Conservation (phyloP, 2,113 vertebrate genomes). For the Polyodon spathula region DNA sequence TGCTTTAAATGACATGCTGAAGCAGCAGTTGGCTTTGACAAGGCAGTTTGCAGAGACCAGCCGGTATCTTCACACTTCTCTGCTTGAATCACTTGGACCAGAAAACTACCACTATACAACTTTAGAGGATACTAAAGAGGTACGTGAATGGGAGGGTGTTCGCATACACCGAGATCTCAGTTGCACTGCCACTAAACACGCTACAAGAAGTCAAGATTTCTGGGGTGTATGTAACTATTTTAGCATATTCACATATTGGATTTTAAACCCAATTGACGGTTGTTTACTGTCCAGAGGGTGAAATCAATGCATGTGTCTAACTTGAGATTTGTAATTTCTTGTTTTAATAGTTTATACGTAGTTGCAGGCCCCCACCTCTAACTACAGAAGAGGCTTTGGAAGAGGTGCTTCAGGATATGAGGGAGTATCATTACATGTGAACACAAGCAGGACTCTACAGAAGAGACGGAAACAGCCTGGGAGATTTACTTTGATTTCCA, state of each 20-base stretch:
- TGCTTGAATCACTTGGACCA: slow-evolving; percentile 54
- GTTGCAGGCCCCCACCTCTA: slow-evolving; percentile 49
- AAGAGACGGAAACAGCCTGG: too few relatives aligned
- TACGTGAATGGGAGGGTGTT: slow-evolving; percentile 25
- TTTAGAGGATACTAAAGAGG: slow-evolving; percentile 73
- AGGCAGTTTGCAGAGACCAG: slow-evolving; percentile 52
- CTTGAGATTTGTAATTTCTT: not conserved
- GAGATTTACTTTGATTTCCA: too few relatives aligned
- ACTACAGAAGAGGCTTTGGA: slow-evolving; percentile 48
- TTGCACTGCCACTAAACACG: too few relatives aligned
- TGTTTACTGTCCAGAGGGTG: too few relatives aligned
- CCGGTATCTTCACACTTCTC: slow-evolving; percentile 51
- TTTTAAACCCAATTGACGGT: too few relatives aligned
- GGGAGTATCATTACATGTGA: slow-evolving; percentile 36
- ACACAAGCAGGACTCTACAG: slow-evolving; percentile 11
- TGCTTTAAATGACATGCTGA: slow-evolving; percentile 61
- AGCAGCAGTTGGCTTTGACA: slow-evolving; percentile 69
- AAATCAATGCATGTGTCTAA: too few relatives aligned
- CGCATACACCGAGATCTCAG: too few relatives aligned
- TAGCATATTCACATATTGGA: too few relatives aligned
- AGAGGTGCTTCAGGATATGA: slow-evolving; percentile 47
- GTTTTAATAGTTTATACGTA: slow-evolving; percentile 58
- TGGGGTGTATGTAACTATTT: too few relatives aligned
- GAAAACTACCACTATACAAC: slow-evolving; percentile 76
- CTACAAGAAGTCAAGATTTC: too few relatives aligned